These are phyloP conservation scores for Tigriopus californicus DNA, from an alignment of 2,888 invertebrate genomes.

Conservation along the genomic window DNA sequence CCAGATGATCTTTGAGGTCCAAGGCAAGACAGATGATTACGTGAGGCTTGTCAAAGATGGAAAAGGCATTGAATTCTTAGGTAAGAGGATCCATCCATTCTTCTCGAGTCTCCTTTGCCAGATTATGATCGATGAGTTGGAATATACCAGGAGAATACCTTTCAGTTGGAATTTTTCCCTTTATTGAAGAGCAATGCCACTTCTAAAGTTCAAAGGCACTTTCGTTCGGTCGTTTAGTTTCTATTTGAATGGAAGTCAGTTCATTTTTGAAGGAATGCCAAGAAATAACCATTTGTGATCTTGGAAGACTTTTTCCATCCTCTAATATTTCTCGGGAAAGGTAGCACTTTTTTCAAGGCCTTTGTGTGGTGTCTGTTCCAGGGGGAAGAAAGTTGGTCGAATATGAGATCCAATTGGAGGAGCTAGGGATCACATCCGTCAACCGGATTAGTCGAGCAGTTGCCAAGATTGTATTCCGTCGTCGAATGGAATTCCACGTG, in stretches of 20 bases:
- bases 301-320: no score
- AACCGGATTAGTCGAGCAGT: background rate
- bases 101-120: background rate
- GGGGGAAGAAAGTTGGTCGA: background rate
- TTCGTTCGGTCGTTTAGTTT: no score
- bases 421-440: background rate
- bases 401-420: slow-evolving; percentile 10
- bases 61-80: background rate
- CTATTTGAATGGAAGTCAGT: no score
- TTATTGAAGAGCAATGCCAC: no score
- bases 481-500: slow-evolving; percentile 11
- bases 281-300: no score
- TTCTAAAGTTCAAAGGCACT: no score
- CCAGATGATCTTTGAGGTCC: slow-evolving; percentile 9
- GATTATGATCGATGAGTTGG: no score
- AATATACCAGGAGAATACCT: no score
- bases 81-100: background rate
- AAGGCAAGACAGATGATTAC: slow-evolving; percentile 11
- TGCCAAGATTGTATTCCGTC: slow-evolving; percentile 5
- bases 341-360: background rate
- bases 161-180: no score
- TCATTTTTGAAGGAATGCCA: no score
- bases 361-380: no score
- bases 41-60: background rate
- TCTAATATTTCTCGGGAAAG: background rate